These are phyloP conservation scores for Anguilla anguilla DNA, from an alignment of 2,797 vertebrate genomes.

Conservation along the genomic window DNA sequence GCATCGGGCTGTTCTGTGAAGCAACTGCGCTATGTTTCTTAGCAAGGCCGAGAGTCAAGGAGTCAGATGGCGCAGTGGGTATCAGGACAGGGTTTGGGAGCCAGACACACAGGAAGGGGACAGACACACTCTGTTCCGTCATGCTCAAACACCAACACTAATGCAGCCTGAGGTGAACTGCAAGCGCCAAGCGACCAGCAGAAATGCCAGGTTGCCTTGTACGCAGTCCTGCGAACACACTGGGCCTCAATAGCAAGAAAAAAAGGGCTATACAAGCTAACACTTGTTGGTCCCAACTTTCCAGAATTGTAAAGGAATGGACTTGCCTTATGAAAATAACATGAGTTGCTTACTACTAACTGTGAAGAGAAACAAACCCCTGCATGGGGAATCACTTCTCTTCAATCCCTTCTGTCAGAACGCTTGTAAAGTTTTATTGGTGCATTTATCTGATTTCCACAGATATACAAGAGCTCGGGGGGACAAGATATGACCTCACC, in stretches of 20 bases:
- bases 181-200: background rate
- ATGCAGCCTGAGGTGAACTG: background rate
- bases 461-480: background rate
- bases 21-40: background rate
- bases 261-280: too few species aligned
- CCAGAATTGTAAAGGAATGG: too few species aligned
- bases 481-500: background rate
- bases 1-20: background rate
- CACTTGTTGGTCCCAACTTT: too few species aligned
- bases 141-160: background rate
- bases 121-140: background rate
- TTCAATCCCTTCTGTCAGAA: background rate
- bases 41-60: background rate
- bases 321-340: too few species aligned
- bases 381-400: background rate
- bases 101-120: background rate
- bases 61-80: background rate
- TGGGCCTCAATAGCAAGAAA: background rate
- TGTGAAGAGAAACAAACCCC: background rate
- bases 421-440: background rate
- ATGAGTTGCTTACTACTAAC: too few species aligned
- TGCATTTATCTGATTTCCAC: background rate
- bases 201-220: background rate
- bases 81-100: background rate
- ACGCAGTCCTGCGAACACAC: background rate